These are phyloP conservation scores for Sinocyclocheilus anshuiensis DNA, from an alignment of 2,113 vertebrate genomes.

Conservation along the genomic window DNA sequence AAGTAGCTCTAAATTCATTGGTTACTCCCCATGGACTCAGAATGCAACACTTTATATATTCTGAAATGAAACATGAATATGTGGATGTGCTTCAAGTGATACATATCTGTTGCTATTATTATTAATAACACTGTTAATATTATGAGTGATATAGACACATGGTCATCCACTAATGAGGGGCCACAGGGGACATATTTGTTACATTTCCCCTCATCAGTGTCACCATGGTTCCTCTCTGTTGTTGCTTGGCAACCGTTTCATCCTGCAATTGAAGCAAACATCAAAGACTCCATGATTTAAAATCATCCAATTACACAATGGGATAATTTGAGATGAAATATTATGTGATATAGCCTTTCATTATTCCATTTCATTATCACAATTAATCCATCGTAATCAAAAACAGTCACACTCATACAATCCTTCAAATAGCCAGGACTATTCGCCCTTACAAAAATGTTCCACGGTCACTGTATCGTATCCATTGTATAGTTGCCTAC, in stretches of 20 bases:
- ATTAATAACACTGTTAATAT: constrained; percentile 18
- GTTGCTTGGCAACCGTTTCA: constrained; percentile 78
- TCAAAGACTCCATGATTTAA: constrained; percentile 65
- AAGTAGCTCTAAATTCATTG: too few relatives aligned
- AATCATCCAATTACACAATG: constrained; percentile 13
- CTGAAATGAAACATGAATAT: not conserved
- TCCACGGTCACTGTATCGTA: not conserved
- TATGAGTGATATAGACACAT: constrained; percentile 17
- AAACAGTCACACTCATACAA: not conserved
- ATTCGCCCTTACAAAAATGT: not conserved
- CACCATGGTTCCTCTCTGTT: constrained; percentile 65
- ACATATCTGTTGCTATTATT: not conserved
- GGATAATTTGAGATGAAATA: not conserved
- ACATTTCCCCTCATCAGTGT: constrained; percentile 64
- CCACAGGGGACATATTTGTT: constrained; percentile 47
- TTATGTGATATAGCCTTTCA: not conserved
- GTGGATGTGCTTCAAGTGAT: constrained; percentile 2
- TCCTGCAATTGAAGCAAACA: constrained; percentile 67
- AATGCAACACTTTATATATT: constrained; percentile 3
- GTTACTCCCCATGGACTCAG: too few relatives aligned
- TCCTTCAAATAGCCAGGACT: not conserved
- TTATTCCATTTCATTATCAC: not conserved
- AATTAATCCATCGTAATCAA: not conserved
- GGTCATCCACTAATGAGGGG: constrained; percentile 30
- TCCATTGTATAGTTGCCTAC: too few relatives aligned